A percentile compares a stretch with the other conserved stretches of the same genome.
phyloP scores from a whole-genome alignment of 2,113 vertebrate genomes.

The Dicentrarchus labrax region DNA sequence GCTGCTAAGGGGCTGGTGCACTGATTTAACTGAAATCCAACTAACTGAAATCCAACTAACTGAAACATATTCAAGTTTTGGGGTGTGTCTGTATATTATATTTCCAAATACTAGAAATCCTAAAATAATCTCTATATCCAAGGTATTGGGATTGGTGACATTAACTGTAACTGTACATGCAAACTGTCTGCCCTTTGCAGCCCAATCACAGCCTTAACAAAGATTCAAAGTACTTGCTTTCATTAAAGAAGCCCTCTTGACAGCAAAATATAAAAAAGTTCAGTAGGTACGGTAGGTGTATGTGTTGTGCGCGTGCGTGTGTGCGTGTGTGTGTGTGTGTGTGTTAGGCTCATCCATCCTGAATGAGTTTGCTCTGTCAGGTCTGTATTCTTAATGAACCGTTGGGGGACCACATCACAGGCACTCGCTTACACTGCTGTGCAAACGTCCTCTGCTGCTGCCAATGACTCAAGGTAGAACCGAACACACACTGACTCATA shows the following conservation, averaged over 20 bases:
- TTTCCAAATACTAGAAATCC: not conserved
- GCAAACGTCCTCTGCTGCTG: constrained; percentile 64
- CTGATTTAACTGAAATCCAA: not conserved
- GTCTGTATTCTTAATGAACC: constrained; percentile 76
- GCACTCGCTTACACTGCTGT: constrained; percentile 50
- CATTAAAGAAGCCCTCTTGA: constrained; percentile 56
- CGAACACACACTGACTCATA: constrained; percentile 45
- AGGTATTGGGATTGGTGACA: not conserved
- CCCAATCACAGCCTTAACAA: constrained; percentile 40
- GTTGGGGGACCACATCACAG: constrained; percentile 50
- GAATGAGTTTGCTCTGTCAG: constrained; percentile 70
- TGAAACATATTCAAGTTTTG: not conserved
- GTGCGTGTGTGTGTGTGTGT: constrained; percentile 6
- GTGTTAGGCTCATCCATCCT: constrained; percentile 69
- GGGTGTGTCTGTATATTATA: not conserved
- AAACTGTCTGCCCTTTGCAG: constrained; percentile 32
- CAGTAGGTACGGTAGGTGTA: constrained; percentile 34
- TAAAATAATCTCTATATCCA: not conserved
- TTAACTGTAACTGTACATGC: constrained; percentile 15
- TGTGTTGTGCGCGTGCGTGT: constrained; percentile 30
- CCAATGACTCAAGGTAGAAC: constrained; percentile 52
- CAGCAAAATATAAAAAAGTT: constrained; percentile 46
- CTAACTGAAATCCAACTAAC: too few relatives aligned
- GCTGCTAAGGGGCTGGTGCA: not conserved
- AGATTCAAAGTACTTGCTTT: constrained; percentile 55